Evolutionary conservation across 2,113 vertebrate species (phyloP).

Genomic region (Strix aluco): DNA sequence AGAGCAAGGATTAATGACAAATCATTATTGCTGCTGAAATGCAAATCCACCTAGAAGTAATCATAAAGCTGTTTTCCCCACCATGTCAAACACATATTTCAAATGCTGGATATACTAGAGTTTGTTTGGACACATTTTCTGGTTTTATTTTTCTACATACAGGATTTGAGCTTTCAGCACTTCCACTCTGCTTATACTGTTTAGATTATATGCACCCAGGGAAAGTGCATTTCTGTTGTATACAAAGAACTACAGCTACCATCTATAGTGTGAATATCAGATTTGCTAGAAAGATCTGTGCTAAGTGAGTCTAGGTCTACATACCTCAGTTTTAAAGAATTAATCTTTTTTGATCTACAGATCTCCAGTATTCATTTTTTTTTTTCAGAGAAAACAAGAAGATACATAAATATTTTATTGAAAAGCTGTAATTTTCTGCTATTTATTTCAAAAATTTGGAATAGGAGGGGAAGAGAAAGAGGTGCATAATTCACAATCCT

Average conservation of each 20-base stretch:
- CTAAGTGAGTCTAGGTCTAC: not conserved
- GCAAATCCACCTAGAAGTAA: not conserved
- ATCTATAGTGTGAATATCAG: not conserved
- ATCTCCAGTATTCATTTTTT: not conserved
- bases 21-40: not conserved
- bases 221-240: not conserved
- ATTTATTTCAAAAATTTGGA: not conserved
- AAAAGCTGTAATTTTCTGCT: not conserved
- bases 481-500: not conserved
- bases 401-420: not conserved
- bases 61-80: not conserved
- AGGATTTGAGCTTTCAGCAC: not conserved
- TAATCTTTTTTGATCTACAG: not conserved
- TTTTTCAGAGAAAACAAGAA: not conserved
- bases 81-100: not conserved
- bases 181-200: not conserved
- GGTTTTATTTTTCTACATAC: fast-evolving
- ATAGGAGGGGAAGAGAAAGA: not conserved
- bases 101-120: not conserved
- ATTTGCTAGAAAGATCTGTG: not conserved
- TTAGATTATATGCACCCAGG: not conserved
- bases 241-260: not conserved
- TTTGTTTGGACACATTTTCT: not conserved
- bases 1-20: not conserved
- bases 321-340: not conserved